A percentile compares a stretch with the other conserved stretches of the same genome.
Evolutionary conservation across 2,888 invertebrate genomes (phyloP).

Genomic region (Piscicola geometra): DNA sequence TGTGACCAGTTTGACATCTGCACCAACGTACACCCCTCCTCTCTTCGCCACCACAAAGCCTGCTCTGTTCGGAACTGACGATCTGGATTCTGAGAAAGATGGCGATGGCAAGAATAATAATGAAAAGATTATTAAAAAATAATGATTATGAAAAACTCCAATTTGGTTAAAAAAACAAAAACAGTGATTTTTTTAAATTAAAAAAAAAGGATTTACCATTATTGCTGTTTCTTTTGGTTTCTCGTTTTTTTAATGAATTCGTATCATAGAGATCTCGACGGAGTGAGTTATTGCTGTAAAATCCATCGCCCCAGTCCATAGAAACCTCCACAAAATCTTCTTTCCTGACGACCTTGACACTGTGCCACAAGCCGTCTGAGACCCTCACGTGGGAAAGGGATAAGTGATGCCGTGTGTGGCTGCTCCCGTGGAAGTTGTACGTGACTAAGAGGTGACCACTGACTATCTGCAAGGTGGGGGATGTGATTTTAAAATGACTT

Average conservation of each 20-base stretch:
- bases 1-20: conserved; percentile 41
- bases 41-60: conserved; percentile 26
- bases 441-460: not conserved
- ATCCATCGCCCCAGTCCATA: conserved; percentile 87
- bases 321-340: conserved; percentile 86
- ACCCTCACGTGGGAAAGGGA: conserved; percentile 70
- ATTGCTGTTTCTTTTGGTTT: not conserved
- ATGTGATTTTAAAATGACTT: not conserved
- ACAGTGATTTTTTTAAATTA: not conserved
- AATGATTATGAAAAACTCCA: no score
- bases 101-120: no score
- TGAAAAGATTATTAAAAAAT: no score
- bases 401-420: conserved; percentile 52
- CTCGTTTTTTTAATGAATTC: not conserved
- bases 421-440: conserved; percentile 26
- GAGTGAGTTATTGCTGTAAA: conserved; percentile 44
- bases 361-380: conserved; percentile 83
- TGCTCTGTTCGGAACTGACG: conserved; percentile 35
- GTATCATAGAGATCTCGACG: not conserved
- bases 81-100: conserved; percentile 28
- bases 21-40: conserved; percentile 40
- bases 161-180: no score
- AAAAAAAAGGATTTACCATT: not conserved
- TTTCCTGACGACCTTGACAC: conserved; percentile 80
- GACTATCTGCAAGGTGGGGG: not conserved